phyloP scores from a whole-genome alignment of 2,113 vertebrate genomes.

The Ceuthmochares aereus region DNA sequence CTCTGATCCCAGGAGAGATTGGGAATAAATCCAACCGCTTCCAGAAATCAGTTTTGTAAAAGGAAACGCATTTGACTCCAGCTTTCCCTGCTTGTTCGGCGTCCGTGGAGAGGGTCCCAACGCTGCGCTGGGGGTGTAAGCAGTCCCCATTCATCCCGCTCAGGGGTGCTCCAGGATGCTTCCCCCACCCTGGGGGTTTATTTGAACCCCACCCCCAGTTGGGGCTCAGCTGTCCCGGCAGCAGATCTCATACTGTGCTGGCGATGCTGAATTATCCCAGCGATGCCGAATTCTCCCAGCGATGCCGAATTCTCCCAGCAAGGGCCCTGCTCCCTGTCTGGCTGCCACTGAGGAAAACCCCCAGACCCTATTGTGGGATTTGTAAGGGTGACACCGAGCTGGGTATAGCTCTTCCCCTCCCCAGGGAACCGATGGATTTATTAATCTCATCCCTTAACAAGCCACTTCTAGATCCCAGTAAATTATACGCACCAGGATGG shows the following conservation, averaged over 20 bases:
- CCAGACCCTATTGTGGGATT: neutral
- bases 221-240: neutral
- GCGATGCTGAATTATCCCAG: accelerated
- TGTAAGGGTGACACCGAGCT: too few species aligned
- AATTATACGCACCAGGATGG: slow-evolving; percentile 13
- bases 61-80: accelerated
- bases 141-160: too few species aligned
- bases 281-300: accelerated
- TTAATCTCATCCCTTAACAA: slow-evolving; percentile 2
- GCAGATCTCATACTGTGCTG: accelerated
- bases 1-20: accelerated
- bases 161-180: accelerated
- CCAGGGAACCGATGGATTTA: neutral
- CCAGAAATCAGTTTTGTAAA: neutral
- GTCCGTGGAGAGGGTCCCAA: accelerated
- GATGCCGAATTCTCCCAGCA: accelerated
- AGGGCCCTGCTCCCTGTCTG: neutral
- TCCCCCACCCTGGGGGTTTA: accelerated
- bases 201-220: neutral
- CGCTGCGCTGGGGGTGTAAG: neutral
- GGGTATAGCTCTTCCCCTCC: neutral
- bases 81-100: accelerated
- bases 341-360: neutral
- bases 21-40: neutral
- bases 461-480: slow-evolving; percentile 8